phyloP scores from a whole-genome alignment of 2,113 vertebrate genomes.

The Prunella fulvescens region DNA sequence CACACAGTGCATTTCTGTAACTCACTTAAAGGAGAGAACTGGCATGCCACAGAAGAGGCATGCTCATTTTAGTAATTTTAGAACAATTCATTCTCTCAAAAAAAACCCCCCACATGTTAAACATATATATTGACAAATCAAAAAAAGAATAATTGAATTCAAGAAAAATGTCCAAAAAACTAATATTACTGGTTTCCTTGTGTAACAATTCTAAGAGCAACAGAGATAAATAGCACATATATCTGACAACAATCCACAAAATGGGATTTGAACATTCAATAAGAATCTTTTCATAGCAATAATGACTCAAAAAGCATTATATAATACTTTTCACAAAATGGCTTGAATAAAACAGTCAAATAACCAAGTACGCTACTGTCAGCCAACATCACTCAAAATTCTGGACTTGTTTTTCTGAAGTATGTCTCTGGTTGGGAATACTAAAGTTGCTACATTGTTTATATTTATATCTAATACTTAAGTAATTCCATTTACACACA shows the following conservation, averaged over 20 bases:
- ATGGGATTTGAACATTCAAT: neutral
- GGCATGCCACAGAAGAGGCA: neutral
- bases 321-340: neutral
- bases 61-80: neutral
- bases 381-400: neutral
- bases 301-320: neutral
- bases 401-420: neutral
- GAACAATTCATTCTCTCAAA: neutral
- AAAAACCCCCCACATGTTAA: neutral
- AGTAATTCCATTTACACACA: neutral
- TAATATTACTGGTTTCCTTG: neutral
- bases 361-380: neutral
- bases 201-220: neutral
- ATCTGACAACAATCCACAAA: neutral
- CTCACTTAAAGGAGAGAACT: neutral
- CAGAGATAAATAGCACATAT: neutral
- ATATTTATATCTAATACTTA: neutral
- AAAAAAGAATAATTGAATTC: neutral
- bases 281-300: neutral
- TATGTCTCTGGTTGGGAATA: neutral
- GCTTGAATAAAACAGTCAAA: neutral
- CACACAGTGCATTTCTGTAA: neutral
- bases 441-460: neutral
- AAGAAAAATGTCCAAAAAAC: neutral
- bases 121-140: neutral